A percentile compares a stretch with the other conserved stretches of the same genome.
These are phyloP conservation scores for Cataglyphis rosenhaueri DNA, from an alignment of 2,888 invertebrate genomes.

Conservation along the genomic window DNA sequence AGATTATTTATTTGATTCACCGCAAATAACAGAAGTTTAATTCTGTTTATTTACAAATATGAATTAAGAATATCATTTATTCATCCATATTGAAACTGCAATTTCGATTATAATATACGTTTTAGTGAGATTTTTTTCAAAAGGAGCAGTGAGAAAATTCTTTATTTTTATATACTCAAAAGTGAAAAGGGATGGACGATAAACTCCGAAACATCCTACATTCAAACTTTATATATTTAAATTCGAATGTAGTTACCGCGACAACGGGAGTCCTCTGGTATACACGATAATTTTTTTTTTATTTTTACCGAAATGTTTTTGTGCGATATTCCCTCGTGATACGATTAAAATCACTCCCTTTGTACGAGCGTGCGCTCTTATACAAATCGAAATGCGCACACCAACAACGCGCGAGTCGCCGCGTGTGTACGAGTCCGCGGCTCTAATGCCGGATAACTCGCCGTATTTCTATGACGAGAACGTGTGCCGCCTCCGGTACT, in stretches of 20 bases:
- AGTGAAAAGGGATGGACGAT: neutral
- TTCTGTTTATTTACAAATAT: neutral
- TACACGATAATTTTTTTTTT: constrained; percentile 18
- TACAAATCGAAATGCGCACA: constrained; percentile 40
- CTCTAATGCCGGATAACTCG: constrained; percentile 52
- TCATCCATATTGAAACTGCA: neutral
- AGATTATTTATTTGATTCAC: neutral
- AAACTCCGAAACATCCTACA: neutral
- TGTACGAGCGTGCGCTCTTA: constrained; percentile 44
- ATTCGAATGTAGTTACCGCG: constrained; percentile 20
- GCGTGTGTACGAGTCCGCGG: constrained; percentile 9
- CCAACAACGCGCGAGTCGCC: neutral
- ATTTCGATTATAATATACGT: neutral
- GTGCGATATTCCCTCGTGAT: constrained; percentile 40
- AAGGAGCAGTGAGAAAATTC: neutral
- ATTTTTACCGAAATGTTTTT: constrained; percentile 34
- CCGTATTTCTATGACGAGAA: constrained; percentile 71
- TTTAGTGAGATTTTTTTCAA: neutral
- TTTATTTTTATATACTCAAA: constrained; percentile 12
- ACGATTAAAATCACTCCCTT: constrained; percentile 52
- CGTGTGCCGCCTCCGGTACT: constrained; percentile 61
- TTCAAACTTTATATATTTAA: constrained; percentile 43
- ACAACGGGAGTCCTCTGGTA: constrained; percentile 14
- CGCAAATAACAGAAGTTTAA: neutral
- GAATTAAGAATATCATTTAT: neutral